A percentile compares a stretch with the other conserved stretches of the same genome.
Evolutionary conservation across 2,888 invertebrate species (phyloP).

Genomic region (Perithous albicinctus): DNA sequence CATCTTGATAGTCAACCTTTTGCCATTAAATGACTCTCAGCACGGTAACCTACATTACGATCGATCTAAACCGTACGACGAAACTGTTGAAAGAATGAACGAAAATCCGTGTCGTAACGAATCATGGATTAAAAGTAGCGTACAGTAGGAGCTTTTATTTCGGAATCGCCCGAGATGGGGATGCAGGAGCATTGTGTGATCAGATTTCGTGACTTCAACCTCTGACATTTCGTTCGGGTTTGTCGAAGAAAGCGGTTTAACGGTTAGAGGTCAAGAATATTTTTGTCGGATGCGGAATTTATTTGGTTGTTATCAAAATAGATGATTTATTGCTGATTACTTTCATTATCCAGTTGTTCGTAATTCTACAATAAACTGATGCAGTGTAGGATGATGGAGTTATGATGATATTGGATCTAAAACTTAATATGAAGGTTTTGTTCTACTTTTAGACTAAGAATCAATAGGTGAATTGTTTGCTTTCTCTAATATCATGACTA

Average conservation of each 20-base stretch:
- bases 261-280: not conserved
- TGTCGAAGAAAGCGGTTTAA: not conserved
- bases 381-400: too few relatives aligned
- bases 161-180: not conserved
- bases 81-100: constrained; percentile 16
- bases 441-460: too few relatives aligned
- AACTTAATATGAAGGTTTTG: too few relatives aligned
- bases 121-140: not conserved
- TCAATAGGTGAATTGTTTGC: too few relatives aligned
- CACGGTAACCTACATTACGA: constrained; percentile 22
- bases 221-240: constrained; percentile 17
- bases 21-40: not conserved
- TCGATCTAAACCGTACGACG: constrained; percentile 20
- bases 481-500: too few relatives aligned
- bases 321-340: not conserved
- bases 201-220: constrained; percentile 6
- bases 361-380: too few relatives aligned
- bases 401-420: too few relatives aligned
- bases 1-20: constrained; percentile 21
- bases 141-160: not conserved
- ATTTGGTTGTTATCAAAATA: too few relatives aligned
- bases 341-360: not conserved
- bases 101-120: constrained; percentile 5
- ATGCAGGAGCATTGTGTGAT: not conserved
- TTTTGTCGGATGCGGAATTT: not conserved